Conservation (phyloP, 2,888 invertebrate genomes). For the Emesis furor region DNA sequence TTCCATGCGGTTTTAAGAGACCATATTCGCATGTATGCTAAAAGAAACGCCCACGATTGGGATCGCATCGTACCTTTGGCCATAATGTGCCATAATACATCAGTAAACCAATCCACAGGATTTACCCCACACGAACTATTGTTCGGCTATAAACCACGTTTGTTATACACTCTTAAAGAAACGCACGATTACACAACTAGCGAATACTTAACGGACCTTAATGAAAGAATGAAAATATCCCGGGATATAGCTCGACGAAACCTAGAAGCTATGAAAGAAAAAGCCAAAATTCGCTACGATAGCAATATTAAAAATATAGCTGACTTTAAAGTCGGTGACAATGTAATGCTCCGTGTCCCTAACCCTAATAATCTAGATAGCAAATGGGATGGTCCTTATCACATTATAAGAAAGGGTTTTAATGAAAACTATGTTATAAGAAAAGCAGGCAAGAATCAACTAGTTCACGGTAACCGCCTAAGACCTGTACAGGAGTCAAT, state of each 20-base stretch:
- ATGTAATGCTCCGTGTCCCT: constrained; percentile 65
- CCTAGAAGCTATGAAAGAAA: constrained; percentile 76
- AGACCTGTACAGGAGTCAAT: constrained; percentile 30
- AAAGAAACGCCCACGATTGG: constrained; percentile 70
- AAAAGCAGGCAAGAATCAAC: constrained; percentile 57
- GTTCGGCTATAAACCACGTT: constrained; percentile 77
- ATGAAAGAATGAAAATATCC: constrained; percentile 74
- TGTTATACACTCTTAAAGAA: constrained; percentile 73
- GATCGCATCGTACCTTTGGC: constrained; percentile 77
- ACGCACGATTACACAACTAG: constrained; percentile 69
- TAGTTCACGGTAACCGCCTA: constrained; percentile 63
- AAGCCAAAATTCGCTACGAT: constrained; percentile 76
- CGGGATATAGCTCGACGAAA: constrained; percentile 73
- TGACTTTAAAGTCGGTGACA: constrained; percentile 18
- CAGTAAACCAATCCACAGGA: constrained; percentile 75
- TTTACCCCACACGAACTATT: constrained; percentile 77
- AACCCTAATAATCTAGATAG: constrained; percentile 77
- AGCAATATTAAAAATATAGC: constrained; percentile 72
- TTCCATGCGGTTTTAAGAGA: constrained; percentile 78
- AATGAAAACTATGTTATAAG: constrained; percentile 60
- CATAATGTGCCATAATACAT: constrained; percentile 78
- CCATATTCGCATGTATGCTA: constrained; percentile 77
- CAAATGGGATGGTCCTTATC: constrained; percentile 77
- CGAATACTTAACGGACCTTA: constrained; percentile 75
- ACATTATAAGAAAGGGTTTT: constrained; percentile 70